Base-by-base conservation (phyloP, 2,888 invertebrate genomes). In the Hydroisotoma schaefferi region DNA sequence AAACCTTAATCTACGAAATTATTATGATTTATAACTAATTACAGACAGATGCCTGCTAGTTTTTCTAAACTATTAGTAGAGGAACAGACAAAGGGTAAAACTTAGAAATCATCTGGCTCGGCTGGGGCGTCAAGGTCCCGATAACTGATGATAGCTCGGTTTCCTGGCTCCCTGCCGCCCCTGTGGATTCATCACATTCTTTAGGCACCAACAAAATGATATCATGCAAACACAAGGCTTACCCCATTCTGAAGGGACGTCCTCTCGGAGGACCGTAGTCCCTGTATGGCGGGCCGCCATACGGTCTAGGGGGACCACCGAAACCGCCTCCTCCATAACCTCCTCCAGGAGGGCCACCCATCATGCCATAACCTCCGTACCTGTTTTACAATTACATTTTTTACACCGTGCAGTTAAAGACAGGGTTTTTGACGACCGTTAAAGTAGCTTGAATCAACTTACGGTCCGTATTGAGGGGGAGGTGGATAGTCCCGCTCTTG, bases 101-200 rank as follows among this genome's bases (percentile, higher is more conserved):
- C 20, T 67, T 71, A 73, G 80, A 89, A 88, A 79, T 90, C 90
- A 79, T 90, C 89, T 70, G 90, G 89, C 79, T 92, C 92, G 78
- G 90, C 85, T 68, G 92, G 92, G 72, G 92, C 92, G 79, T 93
- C 93, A 82, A 93, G 83, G 81, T 93, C 93, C 77, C 92, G 84
- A 82, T 93, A 93, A 81, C 92, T 90, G 77, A 92, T 89, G 76
- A 92, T 86, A 74, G 90, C 88, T 76, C 92, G 86, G 81, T 87
- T 65, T 52, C 70, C 69, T 55, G 67, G 88, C 78, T 91, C 90
- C 75, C 84, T 83, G 76, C 83, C n/a, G n/a, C n/a, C 83, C 80
- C 88, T 87, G 33, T 10, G n/a, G n/a, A 52, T 28, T 23, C 37
- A 52, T 52, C n/a, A 52, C 52, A 52, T 52, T 18, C 52, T 52